These are phyloP conservation scores for Thalassophryne amazonica DNA, from an alignment of 2,797 vertebrate genomes.

Conservation along the genomic window DNA sequence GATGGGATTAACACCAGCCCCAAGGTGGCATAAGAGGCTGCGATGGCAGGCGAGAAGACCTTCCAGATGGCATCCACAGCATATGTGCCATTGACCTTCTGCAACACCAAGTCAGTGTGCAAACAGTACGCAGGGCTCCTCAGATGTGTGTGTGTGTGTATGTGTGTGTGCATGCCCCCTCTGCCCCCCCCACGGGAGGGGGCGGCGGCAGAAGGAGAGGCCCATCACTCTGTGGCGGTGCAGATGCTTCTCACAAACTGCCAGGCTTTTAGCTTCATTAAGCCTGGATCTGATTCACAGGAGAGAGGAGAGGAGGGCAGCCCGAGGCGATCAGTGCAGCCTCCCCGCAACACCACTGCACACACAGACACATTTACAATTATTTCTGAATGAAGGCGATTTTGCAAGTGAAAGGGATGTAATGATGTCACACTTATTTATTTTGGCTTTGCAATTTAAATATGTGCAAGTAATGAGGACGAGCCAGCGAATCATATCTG, in stretches of 20 bases:
- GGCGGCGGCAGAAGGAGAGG: slow-evolving; percentile 84
- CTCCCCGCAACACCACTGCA: slow-evolving; percentile 54
- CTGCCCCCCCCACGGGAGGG: no score
- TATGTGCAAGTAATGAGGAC: slow-evolving; percentile 28
- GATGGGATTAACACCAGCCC: slow-evolving; percentile 39
- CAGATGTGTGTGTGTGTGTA: slow-evolving; percentile 69
- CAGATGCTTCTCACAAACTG: slow-evolving; percentile 85
- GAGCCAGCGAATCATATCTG: no score
- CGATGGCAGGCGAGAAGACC: slow-evolving; percentile 45
- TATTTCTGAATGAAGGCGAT: slow-evolving; percentile 69
- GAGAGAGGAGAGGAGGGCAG: slow-evolving; percentile 69
- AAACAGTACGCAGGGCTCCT: slow-evolving; percentile 73
- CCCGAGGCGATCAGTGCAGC: slow-evolving; percentile 74
- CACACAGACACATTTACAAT: slow-evolving; percentile 51
- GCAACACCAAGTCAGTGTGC: slow-evolving; percentile 56
- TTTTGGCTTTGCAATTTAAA: slow-evolving; percentile 40
- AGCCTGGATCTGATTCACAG: slow-evolving; percentile 84
- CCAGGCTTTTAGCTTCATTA: slow-evolving; percentile 89
- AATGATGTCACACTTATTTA: slow-evolving; percentile 42
- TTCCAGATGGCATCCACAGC: slow-evolving; percentile 70
- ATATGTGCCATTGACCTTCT: slow-evolving; percentile 80
- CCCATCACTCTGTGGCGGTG: slow-evolving; percentile 87
- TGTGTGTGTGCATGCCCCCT: slow-evolving; percentile 35
- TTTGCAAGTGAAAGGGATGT: slow-evolving; percentile 60
- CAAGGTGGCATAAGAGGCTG: slow-evolving; percentile 24